Conservation (phyloP, 2,113 vertebrate genomes). For the Phalacrocorax brasilianus region DNA sequence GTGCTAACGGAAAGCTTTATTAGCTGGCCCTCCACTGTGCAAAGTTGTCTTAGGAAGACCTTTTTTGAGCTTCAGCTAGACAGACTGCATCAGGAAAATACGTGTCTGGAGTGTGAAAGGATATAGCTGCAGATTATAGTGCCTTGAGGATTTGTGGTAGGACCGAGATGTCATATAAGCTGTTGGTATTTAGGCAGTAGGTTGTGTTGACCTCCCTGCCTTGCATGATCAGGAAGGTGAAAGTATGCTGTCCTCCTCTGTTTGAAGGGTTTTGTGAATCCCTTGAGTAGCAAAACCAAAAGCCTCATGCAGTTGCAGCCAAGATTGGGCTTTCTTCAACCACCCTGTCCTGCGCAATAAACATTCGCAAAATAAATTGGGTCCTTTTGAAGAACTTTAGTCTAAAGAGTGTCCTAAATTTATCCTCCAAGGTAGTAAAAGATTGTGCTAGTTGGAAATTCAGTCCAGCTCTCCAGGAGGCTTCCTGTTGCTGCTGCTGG, state of each 20-base stretch:
- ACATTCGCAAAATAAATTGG: neutral
- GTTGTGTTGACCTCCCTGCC: neutral
- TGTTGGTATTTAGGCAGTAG: neutral
- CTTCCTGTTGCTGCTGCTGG: neutral
- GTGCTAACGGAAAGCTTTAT: neutral
- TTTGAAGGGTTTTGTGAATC: neutral
- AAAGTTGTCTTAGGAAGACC: neutral
- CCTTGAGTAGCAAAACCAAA: neutral
- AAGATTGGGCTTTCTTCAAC: neutral
- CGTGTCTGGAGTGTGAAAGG: neutral
- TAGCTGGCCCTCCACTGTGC: neutral
- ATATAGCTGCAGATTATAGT: neutral
- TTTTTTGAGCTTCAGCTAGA: neutral
- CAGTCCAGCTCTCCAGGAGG: neutral
- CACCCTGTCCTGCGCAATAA: neutral
- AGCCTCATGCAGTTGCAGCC: neutral
- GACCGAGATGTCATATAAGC: neutral
- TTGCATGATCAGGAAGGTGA: neutral
- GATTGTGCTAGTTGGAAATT: neutral
- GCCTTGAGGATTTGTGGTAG: neutral
- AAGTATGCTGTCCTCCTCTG: neutral
- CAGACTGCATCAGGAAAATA: neutral
- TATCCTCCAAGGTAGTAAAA: neutral
- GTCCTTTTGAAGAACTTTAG: neutral
- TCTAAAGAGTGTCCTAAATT: neutral